Conservation (phyloP, 35 echinoderm and acorn worm species). For the Patiria miniata region DNA sequence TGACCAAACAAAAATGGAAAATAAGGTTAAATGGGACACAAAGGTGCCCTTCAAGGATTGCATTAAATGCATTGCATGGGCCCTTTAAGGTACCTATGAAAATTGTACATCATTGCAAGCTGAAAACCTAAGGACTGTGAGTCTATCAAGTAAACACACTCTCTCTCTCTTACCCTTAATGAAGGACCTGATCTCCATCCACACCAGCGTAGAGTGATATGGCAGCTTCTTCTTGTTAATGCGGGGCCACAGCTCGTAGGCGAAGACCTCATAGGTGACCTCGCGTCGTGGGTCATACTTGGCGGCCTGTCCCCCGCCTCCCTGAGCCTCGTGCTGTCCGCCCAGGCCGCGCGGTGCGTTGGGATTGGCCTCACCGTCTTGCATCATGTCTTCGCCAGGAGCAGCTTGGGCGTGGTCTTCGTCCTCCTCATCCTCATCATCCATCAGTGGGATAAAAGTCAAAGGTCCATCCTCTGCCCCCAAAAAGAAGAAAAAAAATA, state of each 20-base stretch:
- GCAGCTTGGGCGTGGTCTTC: not conserved
- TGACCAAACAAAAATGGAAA: no score
- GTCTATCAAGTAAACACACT: no score
- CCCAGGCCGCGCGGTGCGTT: not conserved
- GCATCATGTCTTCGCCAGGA: not conserved
- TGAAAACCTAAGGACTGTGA: no score
- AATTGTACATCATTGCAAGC: no score
- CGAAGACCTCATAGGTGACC: conserved; percentile 63
- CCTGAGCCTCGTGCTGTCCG: not conserved
- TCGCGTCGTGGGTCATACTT: conserved; percentile 39
- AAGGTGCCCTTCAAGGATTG: no score
- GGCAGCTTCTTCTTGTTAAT: conserved; percentile 46
- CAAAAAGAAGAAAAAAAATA: not conserved
- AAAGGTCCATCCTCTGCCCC: not conserved
- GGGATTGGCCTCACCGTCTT: not conserved
- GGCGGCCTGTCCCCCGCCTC: not conserved
- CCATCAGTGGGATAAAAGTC: conserved; percentile 19
- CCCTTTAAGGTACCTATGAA: no score
- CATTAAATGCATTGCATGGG: no score
- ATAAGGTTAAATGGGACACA: no score
- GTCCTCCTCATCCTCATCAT: conserved; percentile 43
- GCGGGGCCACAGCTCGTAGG: conserved; percentile 39
- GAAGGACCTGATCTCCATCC: conserved; percentile 68
- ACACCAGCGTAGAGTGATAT: conserved; percentile 59
- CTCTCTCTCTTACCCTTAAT: conserved; percentile 39